Evolutionary conservation across 2,888 invertebrate genomes (phyloP), one percentile per base, ranked within the genome.

Genomic region (Chrysina gloriosa): DNA sequence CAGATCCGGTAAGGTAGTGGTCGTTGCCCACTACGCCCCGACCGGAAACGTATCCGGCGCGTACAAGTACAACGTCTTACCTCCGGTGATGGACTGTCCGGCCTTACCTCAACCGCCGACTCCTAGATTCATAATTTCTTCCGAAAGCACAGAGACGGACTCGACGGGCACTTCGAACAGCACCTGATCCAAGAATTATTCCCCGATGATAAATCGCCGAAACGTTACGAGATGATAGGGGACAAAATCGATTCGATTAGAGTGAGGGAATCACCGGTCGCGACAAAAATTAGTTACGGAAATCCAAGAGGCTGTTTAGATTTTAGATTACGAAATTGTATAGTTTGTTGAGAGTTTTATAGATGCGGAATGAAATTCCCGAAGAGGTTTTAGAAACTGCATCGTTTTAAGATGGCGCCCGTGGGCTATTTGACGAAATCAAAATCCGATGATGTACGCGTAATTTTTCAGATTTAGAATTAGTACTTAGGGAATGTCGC

Each of bases 21-120:
- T 95, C 0, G 95, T 95, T 0, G 94, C 93, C 11, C 92, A 93
- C 83, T 95, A 95, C 81, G 88, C 89, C 36, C 94, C 95, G 0
- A 89, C 92, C 0, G 95, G 91, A 31, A 95, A 95, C 81, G 81
- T 89, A 31, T 88, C 90, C 1, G 92, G 93, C 4, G 86, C 86
- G 21, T 94, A 92, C 81, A 87, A 90, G 76, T 85, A 87, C 64
- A 95, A 95, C 83, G 94, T 95, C n/a, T 84, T 90, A 50, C 90
- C 91, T 0, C 92, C 92, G 0, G 89, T 67, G 14, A 14, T 34
- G 7, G 63, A 66, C 23, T 31, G 47, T 3, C 70, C 70, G 1
- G 72, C 72, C 11, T 67, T 71, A 54, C 69, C 71, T 1, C 58
- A 69, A 50, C 56, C 69, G 9, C 21, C 68, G 9, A 29, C 66